A percentile compares a stretch with the other conserved stretches of the same genome.
phyloP scores from a whole-genome alignment of 2,888 invertebrate species.

The Phalera bucephala region DNA sequence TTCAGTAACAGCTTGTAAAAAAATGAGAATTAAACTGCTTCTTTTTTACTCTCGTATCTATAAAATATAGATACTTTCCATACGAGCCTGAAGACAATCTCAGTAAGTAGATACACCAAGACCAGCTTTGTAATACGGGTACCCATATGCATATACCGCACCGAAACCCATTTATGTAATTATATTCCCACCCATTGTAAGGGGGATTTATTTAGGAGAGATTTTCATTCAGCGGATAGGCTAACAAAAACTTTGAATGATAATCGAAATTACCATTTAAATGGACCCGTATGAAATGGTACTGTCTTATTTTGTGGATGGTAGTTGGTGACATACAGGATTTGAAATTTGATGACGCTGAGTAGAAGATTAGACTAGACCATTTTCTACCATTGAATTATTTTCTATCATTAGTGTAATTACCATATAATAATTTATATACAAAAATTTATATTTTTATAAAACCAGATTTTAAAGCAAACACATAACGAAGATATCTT shows the following conservation, averaged over 20 bases:
- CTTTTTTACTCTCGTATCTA: too few relatives aligned
- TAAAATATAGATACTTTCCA: too few relatives aligned
- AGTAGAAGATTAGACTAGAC: too few relatives aligned
- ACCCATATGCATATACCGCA: background rate
- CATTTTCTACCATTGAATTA: too few relatives aligned
- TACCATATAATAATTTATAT: too few relatives aligned
- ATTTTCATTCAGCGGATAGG: conserved; percentile 7
- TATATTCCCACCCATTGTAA: conserved; percentile 10
- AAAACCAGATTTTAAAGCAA: too few relatives aligned
- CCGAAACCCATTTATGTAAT: conserved; percentile 17
- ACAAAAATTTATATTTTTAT: too few relatives aligned
- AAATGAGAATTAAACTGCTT: too few relatives aligned
- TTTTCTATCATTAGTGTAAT: too few relatives aligned
- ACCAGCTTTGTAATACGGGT: background rate
- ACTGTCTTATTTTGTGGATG: background rate
- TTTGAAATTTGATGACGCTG: too few relatives aligned
- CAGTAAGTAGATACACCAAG: background rate
- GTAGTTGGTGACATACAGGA: background rate
- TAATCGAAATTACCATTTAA: conserved; percentile 5
- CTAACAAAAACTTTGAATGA: conserved; percentile 7
- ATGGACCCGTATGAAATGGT: background rate
- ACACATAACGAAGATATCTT: too few relatives aligned
- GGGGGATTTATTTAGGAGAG: conserved; percentile 7
- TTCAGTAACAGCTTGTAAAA: too few relatives aligned
- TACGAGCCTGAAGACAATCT: background rate